A percentile compares a stretch with the other conserved stretches of the same genome.
These are phyloP conservation scores for Sitta carolinensis DNA, from an alignment of 2,797 vertebrate genomes.

Conservation along the genomic window DNA sequence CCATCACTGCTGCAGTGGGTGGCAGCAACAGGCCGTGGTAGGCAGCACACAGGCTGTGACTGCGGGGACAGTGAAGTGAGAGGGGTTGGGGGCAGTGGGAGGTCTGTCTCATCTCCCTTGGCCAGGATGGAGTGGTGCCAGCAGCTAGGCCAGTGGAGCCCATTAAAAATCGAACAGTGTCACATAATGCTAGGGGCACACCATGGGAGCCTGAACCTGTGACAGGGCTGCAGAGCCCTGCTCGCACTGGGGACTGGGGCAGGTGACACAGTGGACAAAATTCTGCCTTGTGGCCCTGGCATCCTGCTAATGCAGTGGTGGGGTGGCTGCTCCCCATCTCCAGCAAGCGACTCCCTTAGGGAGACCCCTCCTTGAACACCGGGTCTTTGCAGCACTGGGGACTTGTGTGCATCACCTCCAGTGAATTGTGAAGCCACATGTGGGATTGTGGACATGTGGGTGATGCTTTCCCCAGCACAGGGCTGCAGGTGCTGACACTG, in stretches of 20 bases:
- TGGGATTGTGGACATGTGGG: background rate
- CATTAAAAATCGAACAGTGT: slow-evolving; percentile 5
- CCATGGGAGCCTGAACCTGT: background rate
- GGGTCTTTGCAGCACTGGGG: background rate
- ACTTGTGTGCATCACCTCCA: rapidly evolving
- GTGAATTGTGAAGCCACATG: background rate
- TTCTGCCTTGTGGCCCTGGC: background rate
- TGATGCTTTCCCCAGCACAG: background rate
- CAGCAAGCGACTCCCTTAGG: background rate
- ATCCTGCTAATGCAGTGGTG: rapidly evolving
- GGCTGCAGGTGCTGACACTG: background rate
- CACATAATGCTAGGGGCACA: background rate
- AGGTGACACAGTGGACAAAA: background rate
- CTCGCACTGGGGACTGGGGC: background rate
- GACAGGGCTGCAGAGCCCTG: rapidly evolving
- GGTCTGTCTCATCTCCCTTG: background rate
- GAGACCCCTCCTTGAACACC: background rate
- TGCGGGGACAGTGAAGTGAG: background rate
- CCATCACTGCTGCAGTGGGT: background rate
- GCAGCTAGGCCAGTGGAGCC: background rate
- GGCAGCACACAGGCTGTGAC: background rate
- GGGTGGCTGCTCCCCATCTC: background rate
- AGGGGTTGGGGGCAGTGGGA: background rate
- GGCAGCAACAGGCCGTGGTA: background rate
- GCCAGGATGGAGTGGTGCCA: background rate